Percentiles rank a stretch among this genome's conserved stretches.
These are phyloP conservation scores for Noctua janthe DNA, from an alignment of 2,888 invertebrate genomes.

Conservation along the genomic window DNA sequence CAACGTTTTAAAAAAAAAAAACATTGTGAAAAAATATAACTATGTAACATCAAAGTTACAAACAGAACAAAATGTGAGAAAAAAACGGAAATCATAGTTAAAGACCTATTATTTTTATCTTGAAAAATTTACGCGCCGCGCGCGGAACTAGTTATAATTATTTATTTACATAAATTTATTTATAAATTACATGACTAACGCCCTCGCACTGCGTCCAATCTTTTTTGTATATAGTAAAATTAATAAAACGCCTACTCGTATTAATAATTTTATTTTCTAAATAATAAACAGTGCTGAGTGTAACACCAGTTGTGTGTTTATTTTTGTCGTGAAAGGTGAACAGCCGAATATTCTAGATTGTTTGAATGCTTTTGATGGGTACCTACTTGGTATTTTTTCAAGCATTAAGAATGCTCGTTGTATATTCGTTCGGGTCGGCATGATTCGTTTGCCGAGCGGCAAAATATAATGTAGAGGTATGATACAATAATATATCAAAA, in stretches of 20 bases:
- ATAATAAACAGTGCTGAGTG: slow-evolving; percentile 33
- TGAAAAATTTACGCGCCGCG: not conserved
- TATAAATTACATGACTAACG: slow-evolving; percentile 12
- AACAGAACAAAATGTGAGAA: no score
- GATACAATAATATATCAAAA: no score
- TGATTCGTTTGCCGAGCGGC: no score
- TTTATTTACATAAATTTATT: slow-evolving; percentile 1
- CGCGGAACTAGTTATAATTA: not conserved
- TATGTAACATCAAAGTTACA: no score
- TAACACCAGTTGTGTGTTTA: slow-evolving; percentile 16
- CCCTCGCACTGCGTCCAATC: slow-evolving; percentile 18
- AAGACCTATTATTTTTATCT: no score
- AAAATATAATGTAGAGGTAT: no score
- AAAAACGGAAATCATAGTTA: no score
- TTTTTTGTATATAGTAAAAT: slow-evolving; percentile 49
- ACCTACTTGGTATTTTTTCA: not conserved
- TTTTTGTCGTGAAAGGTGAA: slow-evolving; percentile 20
- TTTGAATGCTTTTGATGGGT: not conserved
- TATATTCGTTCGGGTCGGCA: no score
- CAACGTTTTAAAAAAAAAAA: no score
- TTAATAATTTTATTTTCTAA: slow-evolving; percentile 50
- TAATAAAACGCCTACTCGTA: slow-evolving; percentile 52
- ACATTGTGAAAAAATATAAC: no score
- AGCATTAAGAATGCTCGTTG: no score
- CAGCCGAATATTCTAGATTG: slow-evolving; percentile 4